Percentiles rank a stretch among this genome's conserved stretches.
phyloP scores from a whole-genome alignment of 2,888 invertebrate species.

The Petrolisthes manimaculis region DNA sequence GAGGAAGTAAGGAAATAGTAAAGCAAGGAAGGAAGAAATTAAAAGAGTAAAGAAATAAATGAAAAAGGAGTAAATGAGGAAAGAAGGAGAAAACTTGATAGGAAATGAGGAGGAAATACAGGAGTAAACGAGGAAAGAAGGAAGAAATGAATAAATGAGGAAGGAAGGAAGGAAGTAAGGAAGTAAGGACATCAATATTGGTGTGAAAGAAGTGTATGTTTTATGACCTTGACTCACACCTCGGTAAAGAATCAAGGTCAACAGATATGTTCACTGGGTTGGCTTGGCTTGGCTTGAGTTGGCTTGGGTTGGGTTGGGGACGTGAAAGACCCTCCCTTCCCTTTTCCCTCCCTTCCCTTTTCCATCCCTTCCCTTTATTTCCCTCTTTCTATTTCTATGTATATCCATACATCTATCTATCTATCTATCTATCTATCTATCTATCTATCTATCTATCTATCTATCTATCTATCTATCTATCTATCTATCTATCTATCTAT shows the following conservation, averaged over 20 bases:
- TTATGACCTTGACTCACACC: too few species aligned
- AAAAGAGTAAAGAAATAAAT: not conserved
- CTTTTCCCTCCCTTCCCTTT: not conserved
- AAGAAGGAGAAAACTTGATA: not conserved
- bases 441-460: constrained; percentile 3
- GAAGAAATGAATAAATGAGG: not conserved
- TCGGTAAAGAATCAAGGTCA: too few species aligned
- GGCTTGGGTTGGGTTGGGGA: too few species aligned
- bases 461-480: constrained; percentile 18
- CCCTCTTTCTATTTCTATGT: too few species aligned
- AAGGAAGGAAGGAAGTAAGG: not conserved
- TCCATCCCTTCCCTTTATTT: not conserved
- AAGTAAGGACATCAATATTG: too few species aligned
- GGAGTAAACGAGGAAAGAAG: not conserved
- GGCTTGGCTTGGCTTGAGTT: too few species aligned
- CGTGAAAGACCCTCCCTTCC: constrained; percentile 3
- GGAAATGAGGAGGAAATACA: not conserved
- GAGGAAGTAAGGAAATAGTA: not conserved
- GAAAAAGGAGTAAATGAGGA: not conserved
- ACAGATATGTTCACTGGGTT: too few species aligned
- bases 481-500: constrained; percentile 9
- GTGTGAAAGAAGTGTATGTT: too few species aligned
- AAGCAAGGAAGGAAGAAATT: too few species aligned
- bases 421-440: not conserved
- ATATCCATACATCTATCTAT: not conserved